Conservation (phyloP, 2,113 vertebrate genomes). For the Antigone vipio region DNA sequence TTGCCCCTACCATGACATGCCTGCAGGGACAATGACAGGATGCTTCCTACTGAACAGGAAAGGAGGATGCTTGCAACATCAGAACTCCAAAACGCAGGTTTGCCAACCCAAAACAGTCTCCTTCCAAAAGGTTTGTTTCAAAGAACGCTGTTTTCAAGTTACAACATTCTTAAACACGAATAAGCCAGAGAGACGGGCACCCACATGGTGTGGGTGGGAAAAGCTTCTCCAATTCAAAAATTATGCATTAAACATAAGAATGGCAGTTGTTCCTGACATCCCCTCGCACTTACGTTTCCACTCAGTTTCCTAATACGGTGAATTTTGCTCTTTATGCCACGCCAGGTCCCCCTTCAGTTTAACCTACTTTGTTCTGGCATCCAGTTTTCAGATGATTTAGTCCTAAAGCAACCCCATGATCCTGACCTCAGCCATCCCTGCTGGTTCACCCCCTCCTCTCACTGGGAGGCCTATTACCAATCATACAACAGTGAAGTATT, state of each 20-base stretch:
- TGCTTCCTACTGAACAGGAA: slow-evolving; percentile 12
- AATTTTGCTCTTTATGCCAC: not conserved
- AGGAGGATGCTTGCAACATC: not conserved
- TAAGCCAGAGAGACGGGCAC: not conserved
- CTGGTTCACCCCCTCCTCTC: not conserved
- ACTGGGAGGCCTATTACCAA: not conserved
- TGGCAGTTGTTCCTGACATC: not conserved
- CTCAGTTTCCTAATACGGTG: not conserved
- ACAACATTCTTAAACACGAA: not conserved
- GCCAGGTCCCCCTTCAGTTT: not conserved
- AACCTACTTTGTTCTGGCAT: not conserved
- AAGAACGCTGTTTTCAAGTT: not conserved
- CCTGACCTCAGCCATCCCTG: not conserved
- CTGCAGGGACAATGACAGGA: not conserved
- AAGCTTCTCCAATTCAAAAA: not conserved
- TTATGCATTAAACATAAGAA: not conserved
- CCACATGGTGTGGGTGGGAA: accelerated
- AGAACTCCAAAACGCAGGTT: not conserved
- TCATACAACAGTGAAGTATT: not conserved
- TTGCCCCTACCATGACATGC: not conserved
- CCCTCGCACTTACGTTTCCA: not conserved
- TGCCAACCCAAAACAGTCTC: not conserved
- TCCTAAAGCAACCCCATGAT: not conserved
- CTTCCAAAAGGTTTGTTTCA: not conserved
- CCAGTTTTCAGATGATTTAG: not conserved